phyloP scores from a whole-genome alignment of 2,888 invertebrate species.

The Drosophila melanosoma region DNA sequence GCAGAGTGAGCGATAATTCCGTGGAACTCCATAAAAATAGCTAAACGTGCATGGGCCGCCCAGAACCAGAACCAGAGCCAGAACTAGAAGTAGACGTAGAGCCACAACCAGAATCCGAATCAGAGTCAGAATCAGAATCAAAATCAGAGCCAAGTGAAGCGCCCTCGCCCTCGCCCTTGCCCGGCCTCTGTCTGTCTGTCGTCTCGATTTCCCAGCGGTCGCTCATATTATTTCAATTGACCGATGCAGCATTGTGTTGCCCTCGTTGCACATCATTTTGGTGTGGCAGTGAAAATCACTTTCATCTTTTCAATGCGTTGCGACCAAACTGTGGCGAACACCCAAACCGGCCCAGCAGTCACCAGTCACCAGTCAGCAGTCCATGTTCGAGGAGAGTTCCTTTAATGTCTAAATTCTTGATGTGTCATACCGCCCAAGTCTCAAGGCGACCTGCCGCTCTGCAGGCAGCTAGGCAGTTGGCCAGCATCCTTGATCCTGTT shows the following conservation, averaged over 20 bases:
- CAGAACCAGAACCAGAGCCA: slow-evolving; percentile 50
- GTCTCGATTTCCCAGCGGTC: slow-evolving; percentile 45
- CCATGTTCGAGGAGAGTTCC: slow-evolving; percentile 37
- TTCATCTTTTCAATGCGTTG: slow-evolving; percentile 72
- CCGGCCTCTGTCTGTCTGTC: slow-evolving; percentile 4
- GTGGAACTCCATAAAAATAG: slow-evolving; percentile 77
- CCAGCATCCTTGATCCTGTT: slow-evolving; percentile 60
- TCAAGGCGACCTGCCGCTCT: slow-evolving; percentile 55
- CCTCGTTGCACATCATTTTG: slow-evolving; percentile 26
- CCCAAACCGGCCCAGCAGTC: slow-evolving; percentile 37
- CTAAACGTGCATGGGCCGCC: slow-evolving; percentile 77
- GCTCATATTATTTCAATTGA: slow-evolving; percentile 65
- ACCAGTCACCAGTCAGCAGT: too few species aligned
- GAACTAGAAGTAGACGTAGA: background rate
- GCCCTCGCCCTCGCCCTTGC: background rate
- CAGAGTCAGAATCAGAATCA: slow-evolving; percentile 4
- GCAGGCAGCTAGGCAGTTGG: slow-evolving; percentile 23
- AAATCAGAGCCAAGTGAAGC: slow-evolving; percentile 27
- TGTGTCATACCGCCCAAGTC: slow-evolving; percentile 76
- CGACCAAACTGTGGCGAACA: slow-evolving; percentile 52
- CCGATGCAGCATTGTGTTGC: slow-evolving; percentile 50
- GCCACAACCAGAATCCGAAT: background rate
- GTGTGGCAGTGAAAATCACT: slow-evolving; percentile 62
- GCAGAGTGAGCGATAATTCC: slow-evolving; percentile 62
- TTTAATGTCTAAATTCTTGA: slow-evolving; percentile 77